These are phyloP conservation scores for Haemorhous mexicanus DNA, from an alignment of 2,113 vertebrate genomes.

Conservation along the genomic window DNA sequence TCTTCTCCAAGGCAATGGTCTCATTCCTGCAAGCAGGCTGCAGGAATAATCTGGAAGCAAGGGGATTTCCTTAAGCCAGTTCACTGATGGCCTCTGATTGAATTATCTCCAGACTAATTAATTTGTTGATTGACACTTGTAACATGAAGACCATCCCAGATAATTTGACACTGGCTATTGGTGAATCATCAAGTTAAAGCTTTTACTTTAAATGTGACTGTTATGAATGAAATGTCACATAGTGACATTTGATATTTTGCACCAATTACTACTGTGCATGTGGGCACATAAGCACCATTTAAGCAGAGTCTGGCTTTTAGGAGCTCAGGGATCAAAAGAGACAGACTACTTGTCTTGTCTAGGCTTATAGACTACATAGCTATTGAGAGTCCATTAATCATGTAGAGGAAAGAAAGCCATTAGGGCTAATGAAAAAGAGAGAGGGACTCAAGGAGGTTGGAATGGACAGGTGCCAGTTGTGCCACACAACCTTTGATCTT, in stretches of 20 bases:
- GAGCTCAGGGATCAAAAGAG: conserved; percentile 16
- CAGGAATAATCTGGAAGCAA: not conserved
- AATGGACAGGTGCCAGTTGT: not conserved
- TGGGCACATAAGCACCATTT: conserved; percentile 6
- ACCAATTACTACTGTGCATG: not conserved
- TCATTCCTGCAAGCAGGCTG: not conserved
- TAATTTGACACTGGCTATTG: not conserved
- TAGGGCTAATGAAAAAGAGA: not conserved
- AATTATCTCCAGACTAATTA: conserved; percentile 8
- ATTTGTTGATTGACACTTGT: conserved; percentile 13
- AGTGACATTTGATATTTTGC: conserved; percentile 41
- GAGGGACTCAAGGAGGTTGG: not conserved
- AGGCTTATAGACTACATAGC: conserved; percentile 6
- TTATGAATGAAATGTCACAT: conserved; percentile 39
- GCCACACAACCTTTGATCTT: not conserved
- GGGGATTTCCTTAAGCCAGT: not conserved
- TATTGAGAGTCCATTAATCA: conserved; percentile 16
- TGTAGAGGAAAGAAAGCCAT: not conserved
- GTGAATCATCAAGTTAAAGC: conserved; percentile 3
- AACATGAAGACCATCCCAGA: not conserved
- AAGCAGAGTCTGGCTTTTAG: conserved; percentile 15
- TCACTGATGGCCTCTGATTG: not conserved
- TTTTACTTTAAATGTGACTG: not conserved
- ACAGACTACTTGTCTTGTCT: conserved; percentile 25
- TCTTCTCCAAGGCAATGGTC: not conserved